Evolutionary conservation across 2,797 vertebrate species (phyloP).

Genomic region (Pipistrellus pipistrellus): DNA sequence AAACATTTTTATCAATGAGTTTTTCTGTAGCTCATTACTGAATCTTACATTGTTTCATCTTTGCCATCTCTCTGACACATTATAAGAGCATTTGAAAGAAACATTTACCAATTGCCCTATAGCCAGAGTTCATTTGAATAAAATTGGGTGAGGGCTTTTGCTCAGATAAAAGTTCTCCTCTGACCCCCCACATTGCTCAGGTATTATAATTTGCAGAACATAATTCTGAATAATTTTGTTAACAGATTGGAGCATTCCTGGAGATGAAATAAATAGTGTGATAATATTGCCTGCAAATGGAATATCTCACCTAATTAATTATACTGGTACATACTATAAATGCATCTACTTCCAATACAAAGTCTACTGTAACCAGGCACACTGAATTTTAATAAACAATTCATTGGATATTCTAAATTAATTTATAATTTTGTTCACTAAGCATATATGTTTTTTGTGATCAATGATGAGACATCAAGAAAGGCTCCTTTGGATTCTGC

Average conservation of each 20-base stretch:
- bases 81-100: slow-evolving; percentile 48
- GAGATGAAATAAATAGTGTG: slow-evolving; percentile 38
- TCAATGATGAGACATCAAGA: slow-evolving; percentile 16
- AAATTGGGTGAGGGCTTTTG: slow-evolving; percentile 1
- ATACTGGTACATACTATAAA: background rate
- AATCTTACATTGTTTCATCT: background rate
- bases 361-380: slow-evolving; percentile 32
- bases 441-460: slow-evolving; percentile 39
- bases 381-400: slow-evolving; percentile 63
- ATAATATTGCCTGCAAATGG: slow-evolving; percentile 3
- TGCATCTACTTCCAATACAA: background rate
- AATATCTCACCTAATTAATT: slow-evolving; percentile 46
- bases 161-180: background rate
- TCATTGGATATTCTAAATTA: slow-evolving; percentile 60
- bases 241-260: background rate
- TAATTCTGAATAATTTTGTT: slow-evolving; percentile 31
- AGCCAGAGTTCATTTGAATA: background rate
- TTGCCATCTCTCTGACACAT: slow-evolving; percentile 9
- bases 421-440: slow-evolving; percentile 54
- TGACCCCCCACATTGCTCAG: background rate
- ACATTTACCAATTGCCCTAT: background rate
- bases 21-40: background rate
- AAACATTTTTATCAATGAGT: background rate
- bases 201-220: slow-evolving; percentile 45
- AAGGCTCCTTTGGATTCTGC: slow-evolving; percentile 60